Percentiles rank a stretch among this genome's conserved stretches.
These are phyloP conservation scores for Drepana falcataria DNA, from an alignment of 2,888 invertebrate species.

Conservation along the genomic window DNA sequence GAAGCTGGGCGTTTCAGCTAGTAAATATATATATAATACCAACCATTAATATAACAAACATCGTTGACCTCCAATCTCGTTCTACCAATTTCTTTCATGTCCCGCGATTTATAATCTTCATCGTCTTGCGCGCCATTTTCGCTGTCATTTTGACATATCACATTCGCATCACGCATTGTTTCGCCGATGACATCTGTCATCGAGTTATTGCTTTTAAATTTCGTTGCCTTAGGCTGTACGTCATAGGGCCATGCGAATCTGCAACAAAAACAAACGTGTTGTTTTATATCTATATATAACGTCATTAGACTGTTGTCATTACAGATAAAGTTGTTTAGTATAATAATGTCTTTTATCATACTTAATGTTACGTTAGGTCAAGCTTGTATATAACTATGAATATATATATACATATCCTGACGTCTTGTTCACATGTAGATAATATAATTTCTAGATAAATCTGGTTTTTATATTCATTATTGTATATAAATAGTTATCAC, in stretches of 20 bases:
- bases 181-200: constrained; percentile 19
- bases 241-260: constrained; percentile 88
- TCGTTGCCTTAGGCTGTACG: constrained; percentile 59
- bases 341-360: too few species aligned
- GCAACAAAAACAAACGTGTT: constrained; percentile 16
- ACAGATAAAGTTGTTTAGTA: too few species aligned
- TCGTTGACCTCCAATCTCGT: constrained; percentile 84
- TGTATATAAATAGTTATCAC: too few species aligned
- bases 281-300: too few species aligned
- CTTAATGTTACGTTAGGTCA: too few species aligned
- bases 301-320: too few species aligned
- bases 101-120: constrained; percentile 49
- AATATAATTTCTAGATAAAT: too few species aligned
- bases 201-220: constrained; percentile 44
- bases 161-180: constrained; percentile 15
- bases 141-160: constrained; percentile 16
- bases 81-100: constrained; percentile 83
- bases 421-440: too few species aligned
- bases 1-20: background rate
- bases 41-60: constrained; percentile 97
- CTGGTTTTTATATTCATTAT: too few species aligned
- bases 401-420: too few species aligned
- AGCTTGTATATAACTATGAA: too few species aligned
- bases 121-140: constrained; percentile 19
- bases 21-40: constrained; percentile 15